phyloP scores from a whole-genome alignment of 2,797 vertebrate genomes.

The Sphenopsis melanotis region DNA sequence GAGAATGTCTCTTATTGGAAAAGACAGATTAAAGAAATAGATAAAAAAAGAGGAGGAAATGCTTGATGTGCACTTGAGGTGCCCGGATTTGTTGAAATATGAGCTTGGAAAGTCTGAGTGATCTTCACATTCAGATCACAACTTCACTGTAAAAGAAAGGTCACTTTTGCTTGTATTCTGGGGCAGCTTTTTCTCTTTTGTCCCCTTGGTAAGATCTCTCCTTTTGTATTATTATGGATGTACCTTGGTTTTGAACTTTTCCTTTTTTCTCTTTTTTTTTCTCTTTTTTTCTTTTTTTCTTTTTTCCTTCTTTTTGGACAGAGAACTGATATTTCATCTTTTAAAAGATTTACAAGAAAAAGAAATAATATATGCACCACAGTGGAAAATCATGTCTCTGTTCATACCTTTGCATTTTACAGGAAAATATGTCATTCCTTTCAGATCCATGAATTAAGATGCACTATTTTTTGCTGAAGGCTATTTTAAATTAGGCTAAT shows the following conservation, averaged over 20 bases:
- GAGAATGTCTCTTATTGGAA: not conserved
- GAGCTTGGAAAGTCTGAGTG: constrained; percentile 49
- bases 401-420: constrained; percentile 71
- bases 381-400: constrained; percentile 58
- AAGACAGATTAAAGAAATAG: constrained; percentile 3
- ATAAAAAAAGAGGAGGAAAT: not conserved
- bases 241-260: constrained; percentile 60
- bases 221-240: constrained; percentile 62
- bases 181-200: constrained; percentile 46
- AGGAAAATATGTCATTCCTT: constrained; percentile 75
- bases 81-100: constrained; percentile 12
- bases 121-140: constrained; percentile 54
- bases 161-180: constrained; percentile 45
- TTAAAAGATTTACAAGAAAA: constrained; percentile 55
- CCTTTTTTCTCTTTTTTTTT: not conserved
- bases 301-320: not conserved
- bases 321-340: constrained; percentile 58
- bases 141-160: constrained; percentile 63
- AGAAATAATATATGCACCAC: constrained; percentile 59
- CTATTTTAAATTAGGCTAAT: constrained; percentile 94
- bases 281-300: not conserved
- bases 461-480: constrained; percentile 85
- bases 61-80: constrained; percentile 17
- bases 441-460: constrained; percentile 81
- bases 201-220: constrained; percentile 48